Percentiles rank a stretch among this genome's conserved stretches.
Conservation (phyloP, 53 echinoderm and acorn worm species). For the Echinarachnius parma region DNA sequence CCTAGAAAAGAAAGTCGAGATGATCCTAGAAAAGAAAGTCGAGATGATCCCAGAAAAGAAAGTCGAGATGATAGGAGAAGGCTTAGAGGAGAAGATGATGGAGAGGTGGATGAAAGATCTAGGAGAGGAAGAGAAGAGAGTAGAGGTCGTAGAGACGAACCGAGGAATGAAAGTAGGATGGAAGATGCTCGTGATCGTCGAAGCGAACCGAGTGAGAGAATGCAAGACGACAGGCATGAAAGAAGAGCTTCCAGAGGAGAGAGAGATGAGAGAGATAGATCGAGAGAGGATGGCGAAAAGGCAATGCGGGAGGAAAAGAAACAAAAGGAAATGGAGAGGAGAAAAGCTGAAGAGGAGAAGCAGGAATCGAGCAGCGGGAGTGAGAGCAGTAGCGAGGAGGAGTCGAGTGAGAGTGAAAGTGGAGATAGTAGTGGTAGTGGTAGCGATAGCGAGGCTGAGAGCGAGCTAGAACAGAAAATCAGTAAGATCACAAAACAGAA, state of each 20-base stretch:
- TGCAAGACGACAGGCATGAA: background rate
- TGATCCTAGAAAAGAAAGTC: background rate
- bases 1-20: background rate
- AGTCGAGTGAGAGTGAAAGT: constrained; percentile 44
- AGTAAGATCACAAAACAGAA: no score
- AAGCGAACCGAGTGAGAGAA: no score
- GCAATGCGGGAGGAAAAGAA: background rate
- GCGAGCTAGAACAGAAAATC: background rate
- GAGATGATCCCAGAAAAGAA: background rate
- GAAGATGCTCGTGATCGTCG: no score
- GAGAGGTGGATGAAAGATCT: background rate
- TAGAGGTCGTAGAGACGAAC: background rate
- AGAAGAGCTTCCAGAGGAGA: background rate
- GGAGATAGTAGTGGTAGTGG: constrained; percentile 5
- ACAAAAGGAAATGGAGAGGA: background rate
- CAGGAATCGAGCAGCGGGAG: constrained; percentile 50
- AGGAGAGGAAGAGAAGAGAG: background rate
- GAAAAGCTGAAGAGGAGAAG: constrained; percentile 9
- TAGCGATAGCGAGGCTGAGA: constrained; percentile 26
- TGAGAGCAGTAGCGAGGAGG: constrained; percentile 33
- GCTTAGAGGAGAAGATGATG: background rate
- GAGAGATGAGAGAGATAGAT: constrained; percentile 1
- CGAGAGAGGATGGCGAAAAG: constrained; percentile 2
- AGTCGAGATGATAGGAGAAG: constrained; percentile 5
- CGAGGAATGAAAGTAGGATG: background rate